These are phyloP conservation scores for Callimorpha dominula DNA, from an alignment of 2,888 invertebrate genomes.

Conservation along the genomic window DNA sequence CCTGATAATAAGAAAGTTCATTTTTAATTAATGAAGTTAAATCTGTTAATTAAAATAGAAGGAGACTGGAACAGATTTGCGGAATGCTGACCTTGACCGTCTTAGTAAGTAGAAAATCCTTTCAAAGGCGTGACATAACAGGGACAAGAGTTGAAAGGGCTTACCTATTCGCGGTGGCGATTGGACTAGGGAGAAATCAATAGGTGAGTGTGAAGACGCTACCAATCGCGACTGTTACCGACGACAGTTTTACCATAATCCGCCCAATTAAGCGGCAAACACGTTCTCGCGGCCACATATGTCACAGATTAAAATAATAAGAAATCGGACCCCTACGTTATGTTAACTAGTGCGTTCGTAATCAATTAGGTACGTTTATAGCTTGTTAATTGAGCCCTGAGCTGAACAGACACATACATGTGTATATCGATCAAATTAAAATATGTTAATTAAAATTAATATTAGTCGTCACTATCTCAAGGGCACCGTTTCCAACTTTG, in stretches of 20 bases:
- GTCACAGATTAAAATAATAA: conserved; percentile 43
- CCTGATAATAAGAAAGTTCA: conserved; percentile 18
- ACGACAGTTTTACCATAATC: conserved; percentile 68
- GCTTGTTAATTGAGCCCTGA: background rate
- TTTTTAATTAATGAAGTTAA: conserved; percentile 36
- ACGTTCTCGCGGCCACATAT: conserved; percentile 56
- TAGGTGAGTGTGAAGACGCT: conserved; percentile 51
- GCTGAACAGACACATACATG: background rate
- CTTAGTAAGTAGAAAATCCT: conserved; percentile 21
- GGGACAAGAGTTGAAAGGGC: conserved; percentile 12
- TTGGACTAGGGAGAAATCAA: conserved; percentile 46
- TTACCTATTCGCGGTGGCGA: conserved; percentile 24
- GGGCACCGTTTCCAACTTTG: background rate
- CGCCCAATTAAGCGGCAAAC: conserved; percentile 69
- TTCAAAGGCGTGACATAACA: conserved; percentile 16
- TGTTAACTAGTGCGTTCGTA: background rate
- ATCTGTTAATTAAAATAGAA: conserved; percentile 33
- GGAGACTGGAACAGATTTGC: conserved; percentile 22
- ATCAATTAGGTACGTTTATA: background rate
- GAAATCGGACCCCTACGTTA: background rate
- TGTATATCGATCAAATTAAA: background rate
- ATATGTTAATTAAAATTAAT: background rate
- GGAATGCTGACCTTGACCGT: conserved; percentile 32
- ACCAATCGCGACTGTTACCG: conserved; percentile 50
- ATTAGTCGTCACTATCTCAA: background rate